Base-by-base conservation (phyloP, 2,888 invertebrate genomes). In the Rotaria socialis region DNA sequence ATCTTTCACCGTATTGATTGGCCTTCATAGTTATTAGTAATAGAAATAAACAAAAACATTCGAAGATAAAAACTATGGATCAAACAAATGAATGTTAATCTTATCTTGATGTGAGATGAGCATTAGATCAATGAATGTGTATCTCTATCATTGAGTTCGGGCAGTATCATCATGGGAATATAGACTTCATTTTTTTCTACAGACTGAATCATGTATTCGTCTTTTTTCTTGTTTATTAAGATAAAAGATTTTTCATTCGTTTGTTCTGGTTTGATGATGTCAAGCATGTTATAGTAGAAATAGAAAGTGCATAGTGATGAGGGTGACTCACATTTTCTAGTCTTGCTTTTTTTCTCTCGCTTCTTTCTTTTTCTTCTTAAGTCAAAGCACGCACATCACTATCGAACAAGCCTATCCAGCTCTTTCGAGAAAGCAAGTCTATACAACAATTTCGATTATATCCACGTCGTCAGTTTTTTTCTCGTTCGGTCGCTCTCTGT, bases 241-340 rank as follows among this genome's bases (percentile, higher is more conserved):
- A 35, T 67, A 35, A 67, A 41, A 67, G 24, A 67, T 41, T 67
- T 67, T 41, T 67, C 35, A 27, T 67, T 67, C 67, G 35, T 67
- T 67, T 35, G 67, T 41, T 67, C 14, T 67, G 35, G 67, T 67
- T 67, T 67, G 67, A 67, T 67, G 67, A 67, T 67, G 67, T 27
- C 14, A 67, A 67, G 67, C 27, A 67, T 67, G 35, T 67, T 67
- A 27, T 27, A 7, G 35, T 35, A 27, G 2, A 19, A 19, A 35
- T 67, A 67, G 27, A 67, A 55, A 35, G 16, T 67, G 27, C 67
- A 19, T 6, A 67, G 35, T 67, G 67, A 67, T 67, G 27, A 41
- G 7, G 8, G 67, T 67, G 67, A 67, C 67, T 67, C 67, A 67
- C 8, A 67, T 27, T 35, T 27, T 35, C 67, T 67, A 35, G 35